Conservation (phyloP, 2,888 invertebrate species). For the Acanthococcus lagerstroemiae region DNA sequence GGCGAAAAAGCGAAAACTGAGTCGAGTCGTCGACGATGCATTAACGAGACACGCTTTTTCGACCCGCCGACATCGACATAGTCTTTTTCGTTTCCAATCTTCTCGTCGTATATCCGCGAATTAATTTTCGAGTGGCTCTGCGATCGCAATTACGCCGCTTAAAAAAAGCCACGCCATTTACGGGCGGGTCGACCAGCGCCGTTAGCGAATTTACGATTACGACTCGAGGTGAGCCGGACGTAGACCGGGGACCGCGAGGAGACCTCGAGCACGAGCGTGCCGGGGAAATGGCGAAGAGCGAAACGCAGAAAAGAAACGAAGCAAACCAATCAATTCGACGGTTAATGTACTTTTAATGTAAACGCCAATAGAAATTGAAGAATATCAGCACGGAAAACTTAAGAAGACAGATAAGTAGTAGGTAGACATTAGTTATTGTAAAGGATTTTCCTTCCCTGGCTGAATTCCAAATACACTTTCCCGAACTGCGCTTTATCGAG, state of each 20-base stretch:
- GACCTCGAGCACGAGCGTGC: not conserved
- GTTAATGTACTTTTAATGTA: conserved; percentile 27
- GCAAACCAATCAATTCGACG: conserved; percentile 22
- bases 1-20: too few relatives aligned
- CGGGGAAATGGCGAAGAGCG: not conserved
- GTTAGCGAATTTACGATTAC: not conserved
- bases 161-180: too few relatives aligned
- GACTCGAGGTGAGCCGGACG: not conserved
- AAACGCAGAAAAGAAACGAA: not conserved
- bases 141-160: too few relatives aligned
- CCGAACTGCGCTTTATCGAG: conserved; percentile 8
- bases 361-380: conserved; percentile 25
- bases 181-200: not conserved
- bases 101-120: too few relatives aligned
- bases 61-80: too few relatives aligned
- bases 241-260: not conserved
- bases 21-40: too few relatives aligned
- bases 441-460: conserved; percentile 24
- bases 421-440: conserved; percentile 29
- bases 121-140: too few relatives aligned
- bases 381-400: conserved; percentile 7
- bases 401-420: conserved; percentile 28
- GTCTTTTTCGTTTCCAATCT: too few relatives aligned
- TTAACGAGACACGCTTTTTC: too few relatives aligned
- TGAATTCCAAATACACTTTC: not conserved